Evolutionary conservation across 2,888 invertebrate genomes (phyloP), one percentile per base, ranked within the genome.

Genomic region (Pediacus dermestoides): DNA sequence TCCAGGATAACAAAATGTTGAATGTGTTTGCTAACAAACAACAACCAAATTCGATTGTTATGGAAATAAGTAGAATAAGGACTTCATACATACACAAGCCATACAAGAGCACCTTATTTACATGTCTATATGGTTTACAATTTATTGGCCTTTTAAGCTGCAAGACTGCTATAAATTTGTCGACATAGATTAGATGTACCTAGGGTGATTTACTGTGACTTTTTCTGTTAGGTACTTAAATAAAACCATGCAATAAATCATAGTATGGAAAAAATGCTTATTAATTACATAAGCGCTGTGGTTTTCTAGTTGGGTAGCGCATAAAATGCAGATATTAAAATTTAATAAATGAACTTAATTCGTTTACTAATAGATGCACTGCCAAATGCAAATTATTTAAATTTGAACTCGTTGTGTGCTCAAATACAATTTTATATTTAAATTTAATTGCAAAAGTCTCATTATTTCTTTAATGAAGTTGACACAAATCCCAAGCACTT

Each of bases 401-500:
- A 58, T 58, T 48, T 37, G 46, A 48, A 50, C 46, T 47, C 46
- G 39, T 39, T 27, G 35, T 21, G 31, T 37, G 31, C 48, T 48
- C 43, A 44, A 48, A 45, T 51, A 49, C 50, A 49, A 44, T 50
- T 49, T 53, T 58, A 56, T 54, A 52, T 59, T 57, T 53, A 57
- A 57, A 57, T 60, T 58, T 57, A 57, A 60, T 60, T 58, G 57
- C 58, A 48, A 57, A 58, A 54, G 41, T 53, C 58, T 58, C 58
- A 53, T 59, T 60, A 60, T 58, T 58, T 54, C 57, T 55, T 56
- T 57, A 60, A 60, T 57, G 57, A 57, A 57, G 60, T 59, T 55
- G 58, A 58, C 57, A 58, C 56, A 50, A 53, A 53, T 58, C 52
- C 51, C 49, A 36, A 57, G 46, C 48, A 57, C 51, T 53, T 48